phyloP scores from a whole-genome alignment of 2,113 vertebrate genomes.

The Piprites chloris region DNA sequence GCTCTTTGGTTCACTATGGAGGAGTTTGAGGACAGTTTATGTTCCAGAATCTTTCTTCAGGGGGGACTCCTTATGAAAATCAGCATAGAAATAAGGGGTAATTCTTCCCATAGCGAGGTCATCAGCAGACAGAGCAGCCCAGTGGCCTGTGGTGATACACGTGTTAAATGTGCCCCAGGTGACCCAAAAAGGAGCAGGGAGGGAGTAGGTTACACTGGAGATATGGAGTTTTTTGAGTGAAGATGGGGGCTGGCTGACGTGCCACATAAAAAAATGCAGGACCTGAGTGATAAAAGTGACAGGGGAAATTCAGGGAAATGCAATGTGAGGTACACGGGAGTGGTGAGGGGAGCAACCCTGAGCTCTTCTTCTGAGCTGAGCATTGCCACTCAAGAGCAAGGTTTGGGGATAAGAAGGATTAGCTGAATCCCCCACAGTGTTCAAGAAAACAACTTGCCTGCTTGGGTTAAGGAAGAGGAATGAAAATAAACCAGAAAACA shows the following conservation, averaged over 20 bases:
- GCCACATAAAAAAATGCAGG: neutral
- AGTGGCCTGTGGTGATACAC: neutral
- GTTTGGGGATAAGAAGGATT: neutral
- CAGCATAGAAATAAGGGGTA: neutral
- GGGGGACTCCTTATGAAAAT: neutral
- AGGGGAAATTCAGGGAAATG: neutral
- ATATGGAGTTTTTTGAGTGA: neutral
- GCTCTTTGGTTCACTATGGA: neutral
- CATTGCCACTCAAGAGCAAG: neutral
- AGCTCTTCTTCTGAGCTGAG: neutral
- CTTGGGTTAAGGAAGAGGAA: neutral
- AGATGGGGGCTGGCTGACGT: neutral
- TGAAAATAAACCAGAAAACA: neutral
- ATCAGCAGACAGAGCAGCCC: neutral
- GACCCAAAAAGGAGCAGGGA: neutral
- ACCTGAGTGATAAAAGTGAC: fast-evolving
- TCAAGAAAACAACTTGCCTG: neutral
- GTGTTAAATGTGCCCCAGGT: neutral
- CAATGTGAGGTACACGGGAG: fast-evolving
- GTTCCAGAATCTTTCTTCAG: neutral
- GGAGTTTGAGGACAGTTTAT: neutral
- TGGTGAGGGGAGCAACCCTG: neutral
- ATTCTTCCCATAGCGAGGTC: neutral
- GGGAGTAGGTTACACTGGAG: neutral
- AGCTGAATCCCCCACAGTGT: neutral